Base-by-base conservation (phyloP, 2,888 invertebrate species). In the Lissonota sp. region DNA sequence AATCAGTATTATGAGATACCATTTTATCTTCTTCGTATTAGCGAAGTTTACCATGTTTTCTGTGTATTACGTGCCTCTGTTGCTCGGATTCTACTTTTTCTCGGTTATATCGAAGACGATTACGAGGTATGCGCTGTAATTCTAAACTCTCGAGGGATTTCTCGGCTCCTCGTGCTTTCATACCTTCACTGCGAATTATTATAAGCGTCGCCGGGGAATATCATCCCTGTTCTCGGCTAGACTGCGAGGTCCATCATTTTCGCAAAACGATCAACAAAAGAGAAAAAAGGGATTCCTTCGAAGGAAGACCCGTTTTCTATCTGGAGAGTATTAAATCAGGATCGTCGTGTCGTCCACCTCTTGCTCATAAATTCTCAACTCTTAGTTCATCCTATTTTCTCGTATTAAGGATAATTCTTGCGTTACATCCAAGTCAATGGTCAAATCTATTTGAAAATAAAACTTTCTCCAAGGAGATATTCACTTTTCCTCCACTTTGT, bases 261-360 rank as follows among this genome's bases (percentile, higher is more conserved):
- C 72, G 51, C 58, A 44, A 44, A 53, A 37, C 12, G 46, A 2
- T 3, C 26, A 26, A 26, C 26, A 26, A 74, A 75, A 72, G 44
- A 42, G 60, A 58, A 55, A 81, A 83, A 83, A 81, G 77, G 26
- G 73, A 78, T 83, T 74, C 82, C 67, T 78, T 72, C 84, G 77
- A 67, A 67, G 78, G 81, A 86, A 73, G 80, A 86, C 86, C 86
- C 85, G 85, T 86, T 86, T 83, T 79, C 84, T 84, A 85, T 86
- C 85, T 80, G 82, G 80, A 83, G 79, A 79, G 83, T 74, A 80
- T 80, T 84, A 84, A 84, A 84, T 84, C 83, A 84, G 84, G 79
- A 84, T 84, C 67, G 70, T 62, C n/a, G 46, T 60, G 39, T 77
- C 70, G 66, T 67, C 12, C 51, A 42, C n/a, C 44, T 67, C 16